phyloP scores from a whole-genome alignment of 2,797 vertebrate genomes.

The Carcharodon carcharias region DNA sequence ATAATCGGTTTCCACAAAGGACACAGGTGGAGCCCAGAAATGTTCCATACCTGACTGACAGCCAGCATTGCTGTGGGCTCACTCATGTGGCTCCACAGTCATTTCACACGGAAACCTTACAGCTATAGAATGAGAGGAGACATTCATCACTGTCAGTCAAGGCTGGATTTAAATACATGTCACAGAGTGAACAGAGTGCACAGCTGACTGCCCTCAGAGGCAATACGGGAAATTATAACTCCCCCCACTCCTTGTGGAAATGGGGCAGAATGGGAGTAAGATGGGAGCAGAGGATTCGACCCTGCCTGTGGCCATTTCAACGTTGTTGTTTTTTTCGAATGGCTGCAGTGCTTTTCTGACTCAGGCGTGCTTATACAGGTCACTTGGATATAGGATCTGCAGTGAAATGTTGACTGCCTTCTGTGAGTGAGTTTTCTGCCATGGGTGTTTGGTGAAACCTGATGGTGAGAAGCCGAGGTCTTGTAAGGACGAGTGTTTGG shows the following conservation, averaged over 20 bases:
- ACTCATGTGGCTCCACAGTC: constrained; percentile 23
- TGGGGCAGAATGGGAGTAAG: neutral
- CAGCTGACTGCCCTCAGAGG: constrained; percentile 12
- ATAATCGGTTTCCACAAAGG: constrained; percentile 23
- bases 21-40: constrained; percentile 20
- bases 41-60: neutral
- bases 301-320: neutral
- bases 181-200: neutral
- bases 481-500: neutral
- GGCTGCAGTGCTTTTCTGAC: neutral
- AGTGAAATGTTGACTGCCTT: neutral
- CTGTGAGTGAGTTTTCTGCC: too few relatives aligned
- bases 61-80: constrained; percentile 7
- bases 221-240: neutral
- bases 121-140: neutral
- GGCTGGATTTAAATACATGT: constrained; percentile 26
- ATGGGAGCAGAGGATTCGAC: neutral
- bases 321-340: neutral
- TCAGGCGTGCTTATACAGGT: neutral
- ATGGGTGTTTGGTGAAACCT: neutral
- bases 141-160: constrained; percentile 30
- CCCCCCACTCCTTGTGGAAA: neutral
- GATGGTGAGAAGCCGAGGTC: neutral
- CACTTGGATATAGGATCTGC: neutral
- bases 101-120: constrained; percentile 15